Conservation (phyloP, 2,113 vertebrate species). For the Corythornis cristatus region DNA sequence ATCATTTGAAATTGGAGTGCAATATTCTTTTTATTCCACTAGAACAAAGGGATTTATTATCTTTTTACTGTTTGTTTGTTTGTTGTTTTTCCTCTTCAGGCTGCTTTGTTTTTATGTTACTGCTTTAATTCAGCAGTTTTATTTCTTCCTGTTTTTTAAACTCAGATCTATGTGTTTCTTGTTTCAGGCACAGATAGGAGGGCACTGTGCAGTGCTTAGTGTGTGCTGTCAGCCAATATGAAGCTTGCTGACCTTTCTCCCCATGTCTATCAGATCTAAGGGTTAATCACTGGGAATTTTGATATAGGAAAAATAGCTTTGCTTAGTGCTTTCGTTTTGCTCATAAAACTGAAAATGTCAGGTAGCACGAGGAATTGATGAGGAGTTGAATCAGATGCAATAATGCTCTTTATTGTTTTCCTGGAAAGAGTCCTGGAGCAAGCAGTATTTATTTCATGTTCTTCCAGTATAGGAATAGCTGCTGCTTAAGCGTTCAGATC, state of each 20-base stretch:
- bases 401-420: constrained; percentile 17
- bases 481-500: background rate
- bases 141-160: constrained; percentile 51
- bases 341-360: background rate
- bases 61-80: constrained; percentile 27
- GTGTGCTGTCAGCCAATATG: background rate
- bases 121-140: constrained; percentile 50
- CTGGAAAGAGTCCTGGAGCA: background rate
- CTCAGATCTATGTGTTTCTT: constrained; percentile 17
- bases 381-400: background rate
- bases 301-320: background rate
- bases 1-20: background rate
- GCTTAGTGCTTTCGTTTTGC: background rate
- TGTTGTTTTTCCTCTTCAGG: constrained; percentile 43
- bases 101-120: constrained; percentile 52
- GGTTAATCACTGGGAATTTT: constrained; percentile 24
- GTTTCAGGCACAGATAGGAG: background rate
- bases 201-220: background rate
- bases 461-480: background rate
- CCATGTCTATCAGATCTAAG: background rate
- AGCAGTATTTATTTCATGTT: background rate
- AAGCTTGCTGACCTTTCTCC: background rate
- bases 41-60: constrained; percentile 71
- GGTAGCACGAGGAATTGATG: background rate
- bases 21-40: background rate